Conservation (phyloP, 2,888 invertebrate species). For the Oeneis ivallda region DNA sequence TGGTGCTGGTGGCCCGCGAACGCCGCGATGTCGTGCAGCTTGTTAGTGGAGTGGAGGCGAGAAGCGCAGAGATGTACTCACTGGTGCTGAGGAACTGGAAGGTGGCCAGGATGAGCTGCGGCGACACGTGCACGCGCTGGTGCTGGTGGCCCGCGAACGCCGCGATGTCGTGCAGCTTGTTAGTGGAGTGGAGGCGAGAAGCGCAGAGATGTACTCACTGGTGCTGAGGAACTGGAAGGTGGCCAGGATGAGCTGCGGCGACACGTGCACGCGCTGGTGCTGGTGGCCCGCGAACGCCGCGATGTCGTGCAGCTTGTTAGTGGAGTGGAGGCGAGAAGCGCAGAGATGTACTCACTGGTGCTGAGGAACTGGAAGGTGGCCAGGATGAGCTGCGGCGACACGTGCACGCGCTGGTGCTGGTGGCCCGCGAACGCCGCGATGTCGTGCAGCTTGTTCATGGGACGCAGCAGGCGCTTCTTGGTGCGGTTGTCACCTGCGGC, state of each 20-base stretch:
- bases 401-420: conserved; percentile 89
- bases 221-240: conserved; percentile 97
- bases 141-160: conserved; percentile 92
- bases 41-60: background rate
- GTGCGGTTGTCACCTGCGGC: conserved; percentile 92
- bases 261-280: conserved; percentile 90
- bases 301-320: conserved; percentile 82
- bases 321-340: background rate
- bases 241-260: conserved; percentile 95
- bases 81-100: conserved; percentile 97
- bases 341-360: conserved; percentile 86
- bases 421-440: conserved; percentile 94
- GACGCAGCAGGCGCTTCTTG: conserved; percentile 88
- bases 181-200: background rate
- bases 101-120: conserved; percentile 95
- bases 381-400: conserved; percentile 95
- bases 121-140: conserved; percentile 92
- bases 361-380: conserved; percentile 98
- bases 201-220: conserved; percentile 81
- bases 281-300: conserved; percentile 93
- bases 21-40: conserved; percentile 92
- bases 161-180: conserved; percentile 93
- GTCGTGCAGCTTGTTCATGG: conserved; percentile 89
- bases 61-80: conserved; percentile 74
- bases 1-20: conserved; percentile 93